Base-by-base conservation (phyloP, 2,888 invertebrate species). In the Neoitamus cyanurus region DNA sequence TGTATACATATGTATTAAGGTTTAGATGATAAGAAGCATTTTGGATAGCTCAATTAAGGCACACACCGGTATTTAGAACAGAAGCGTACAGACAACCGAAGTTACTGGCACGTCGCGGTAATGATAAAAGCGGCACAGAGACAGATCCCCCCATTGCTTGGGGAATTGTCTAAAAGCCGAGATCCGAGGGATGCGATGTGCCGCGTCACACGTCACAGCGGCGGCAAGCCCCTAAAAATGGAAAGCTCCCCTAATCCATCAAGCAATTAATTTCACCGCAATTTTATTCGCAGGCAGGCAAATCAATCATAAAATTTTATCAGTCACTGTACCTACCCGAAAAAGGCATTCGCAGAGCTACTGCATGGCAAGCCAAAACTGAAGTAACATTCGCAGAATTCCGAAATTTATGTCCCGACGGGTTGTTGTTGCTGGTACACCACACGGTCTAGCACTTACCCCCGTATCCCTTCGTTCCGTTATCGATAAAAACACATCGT, bases 311-410 rank as follows among this genome's bases (percentile, higher is more conserved):
- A 20, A 58, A 58, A 2, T 25, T 58, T 58, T 58, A 58, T 58
- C 58, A 58, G 58, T 58, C 58, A 58, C 20, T 48, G 48, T 20
- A 20, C 9, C 9, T 15, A 48, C 20, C 48, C 9, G 15, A 25
- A 58, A 58, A 58, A 58, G 15, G 58, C 58, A 20, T 58, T 15
- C 7, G 20, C 58, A 25, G 0, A 9, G 58, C 20, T 58, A 58
- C 58, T 58, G 58, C 58, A 58, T 20, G 30, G n/a, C 42, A 77
- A 46, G 20, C 7, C 58, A 80, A 6, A 58, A 58, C 48, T 58
- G 46, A 58, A 58, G 31, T 34, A 36, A 58, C 48, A 46, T 80
- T 80, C 58, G 31, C 58, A 58, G 58, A 80, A 80, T 58, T 80
- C 15, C 4, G 78, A 58, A 80, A 80, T 80, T 80, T 30, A 58